Evolutionary conservation across 2,113 vertebrate genomes (phyloP).

Genomic region (Sigmodon hispidus): DNA sequence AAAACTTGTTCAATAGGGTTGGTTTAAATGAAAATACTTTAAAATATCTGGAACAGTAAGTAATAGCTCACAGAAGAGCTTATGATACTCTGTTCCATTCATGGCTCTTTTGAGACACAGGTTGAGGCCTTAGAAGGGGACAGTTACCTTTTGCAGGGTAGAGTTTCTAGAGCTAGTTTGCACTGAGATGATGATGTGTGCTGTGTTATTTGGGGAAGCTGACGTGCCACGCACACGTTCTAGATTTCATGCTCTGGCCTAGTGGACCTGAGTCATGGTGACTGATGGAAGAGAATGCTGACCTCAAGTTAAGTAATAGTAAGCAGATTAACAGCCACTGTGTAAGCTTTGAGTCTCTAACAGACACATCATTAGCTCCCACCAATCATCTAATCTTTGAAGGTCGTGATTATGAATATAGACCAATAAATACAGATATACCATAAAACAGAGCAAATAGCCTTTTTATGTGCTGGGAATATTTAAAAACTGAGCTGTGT

Average conservation of each 20-base stretch:
- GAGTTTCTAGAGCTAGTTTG: neutral
- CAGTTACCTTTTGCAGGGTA: neutral
- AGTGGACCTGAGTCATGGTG: constrained; percentile 10
- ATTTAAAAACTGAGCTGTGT: constrained; percentile 63
- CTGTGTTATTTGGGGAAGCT: neutral
- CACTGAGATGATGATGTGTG: neutral
- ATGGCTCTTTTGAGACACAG: constrained; percentile 30
- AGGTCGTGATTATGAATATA: constrained; percentile 66
- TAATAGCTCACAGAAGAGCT: constrained; percentile 25
- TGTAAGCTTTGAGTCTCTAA: constrained; percentile 47
- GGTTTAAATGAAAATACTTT: constrained; percentile 18
- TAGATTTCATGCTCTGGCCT: constrained; percentile 24
- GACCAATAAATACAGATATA: constrained; percentile 69
- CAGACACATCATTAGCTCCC: constrained; percentile 60
- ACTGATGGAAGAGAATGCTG: constrained; percentile 46
- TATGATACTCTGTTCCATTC: neutral
- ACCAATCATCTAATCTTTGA: constrained; percentile 61
- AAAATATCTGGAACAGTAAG: constrained; percentile 18
- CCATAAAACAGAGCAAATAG: constrained; percentile 67
- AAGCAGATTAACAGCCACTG: constrained; percentile 48
- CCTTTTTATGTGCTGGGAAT: constrained; percentile 50
- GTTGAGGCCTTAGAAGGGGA: constrained; percentile 30
- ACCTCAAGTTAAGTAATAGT: neutral
- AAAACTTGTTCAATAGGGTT: neutral
- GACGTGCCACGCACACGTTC: neutral